Evolutionary conservation across 2,888 invertebrate genomes (phyloP), one percentile per base, ranked within the genome.

Genomic region (Plebejus melissa): DNA sequence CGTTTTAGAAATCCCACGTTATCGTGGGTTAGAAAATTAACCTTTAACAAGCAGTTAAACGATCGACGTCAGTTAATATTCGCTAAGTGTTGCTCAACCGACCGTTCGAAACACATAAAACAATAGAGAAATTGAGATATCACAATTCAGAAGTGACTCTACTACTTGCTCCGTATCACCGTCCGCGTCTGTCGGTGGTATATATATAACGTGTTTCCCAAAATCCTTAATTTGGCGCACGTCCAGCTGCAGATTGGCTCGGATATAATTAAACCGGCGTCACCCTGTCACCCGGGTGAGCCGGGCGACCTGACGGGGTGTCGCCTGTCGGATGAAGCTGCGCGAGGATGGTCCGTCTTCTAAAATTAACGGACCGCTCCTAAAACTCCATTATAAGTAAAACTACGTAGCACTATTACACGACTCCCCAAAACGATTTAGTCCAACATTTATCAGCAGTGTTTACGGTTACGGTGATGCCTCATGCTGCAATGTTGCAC

Each of bases 231-330:
- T 65, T 65, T 65, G 32, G 65, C 65, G 32, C 4, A 36, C 6
- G 32, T 65, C 65, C 65, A 65, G 32, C 65, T 65, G 65, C 65
- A 65, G 65, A 65, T 65, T 36, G 65, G 65, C 65, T 36, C 13
- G 65, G 65, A 36, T 65, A 65, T 65, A 65, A 65, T 65, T 65
- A 65, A 60, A 36, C 65, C 65, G 60, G 60, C 60, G 60, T 65
- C 60, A 32, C 28, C 60, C 5, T 36, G 65, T 32, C 65, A 65
- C 16, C 16, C 65, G 60, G 60, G 11, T 16, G 54, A 54, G 54
- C 16, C 54, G 54, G 54, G 4, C 54, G 60, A 28, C 32, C 32
- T 13, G 65, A 65, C 32, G 11, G 58, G 58, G 58, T 58, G 60
- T 28, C 28, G 28, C 13, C 2, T 65, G 22, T 28, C 28, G 28